These are phyloP conservation scores for Sebastes schlegelii DNA, from an alignment of 2,113 vertebrate genomes.

Conservation along the genomic window DNA sequence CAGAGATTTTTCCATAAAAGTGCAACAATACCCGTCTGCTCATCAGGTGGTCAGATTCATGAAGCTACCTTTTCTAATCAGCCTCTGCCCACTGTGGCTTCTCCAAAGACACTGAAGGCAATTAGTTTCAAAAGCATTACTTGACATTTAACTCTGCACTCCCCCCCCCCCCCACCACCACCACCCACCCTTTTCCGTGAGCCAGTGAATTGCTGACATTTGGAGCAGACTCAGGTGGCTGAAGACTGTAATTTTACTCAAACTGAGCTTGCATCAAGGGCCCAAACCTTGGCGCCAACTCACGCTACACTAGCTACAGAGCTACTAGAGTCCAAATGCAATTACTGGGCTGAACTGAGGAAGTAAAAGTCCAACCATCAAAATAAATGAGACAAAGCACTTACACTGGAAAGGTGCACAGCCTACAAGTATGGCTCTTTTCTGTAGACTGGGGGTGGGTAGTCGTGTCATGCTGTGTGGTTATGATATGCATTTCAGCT, in stretches of 20 bases:
- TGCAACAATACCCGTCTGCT: slow-evolving; percentile 50
- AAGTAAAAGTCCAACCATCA: slow-evolving; percentile 53
- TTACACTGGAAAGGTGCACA: slow-evolving; percentile 27
- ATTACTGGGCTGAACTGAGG: slow-evolving; percentile 57
- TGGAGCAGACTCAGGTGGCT: slow-evolving; percentile 70
- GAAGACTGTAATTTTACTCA: slow-evolving; percentile 74
- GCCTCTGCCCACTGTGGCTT: slow-evolving; percentile 49
- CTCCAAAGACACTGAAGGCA: slow-evolving; percentile 77
- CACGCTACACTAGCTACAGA: slow-evolving; percentile 41
- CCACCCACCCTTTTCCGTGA: slow-evolving; percentile 61
- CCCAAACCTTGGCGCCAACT: slow-evolving; percentile 38
- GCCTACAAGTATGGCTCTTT: slow-evolving; percentile 24
- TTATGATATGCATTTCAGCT: slow-evolving; percentile 9
- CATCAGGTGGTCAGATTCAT: slow-evolving; percentile 68
- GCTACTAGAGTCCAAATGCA: slow-evolving; percentile 31
- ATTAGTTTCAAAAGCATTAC: slow-evolving; percentile 83
- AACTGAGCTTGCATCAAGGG: slow-evolving; percentile 40
- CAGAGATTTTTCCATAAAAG: slow-evolving; percentile 14
- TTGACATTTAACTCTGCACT: slow-evolving; percentile 81
- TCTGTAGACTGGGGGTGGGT: neutral
- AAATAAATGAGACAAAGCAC: slow-evolving; percentile 61
- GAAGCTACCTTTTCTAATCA: slow-evolving; percentile 70
- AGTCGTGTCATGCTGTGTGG: neutral
- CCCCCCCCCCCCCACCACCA: too few relatives aligned
- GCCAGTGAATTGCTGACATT: slow-evolving; percentile 81